Evolutionary conservation across 2,113 vertebrate genomes (phyloP), one percentile per base, ranked within the genome.

Genomic region (Xenopus borealis): DNA sequence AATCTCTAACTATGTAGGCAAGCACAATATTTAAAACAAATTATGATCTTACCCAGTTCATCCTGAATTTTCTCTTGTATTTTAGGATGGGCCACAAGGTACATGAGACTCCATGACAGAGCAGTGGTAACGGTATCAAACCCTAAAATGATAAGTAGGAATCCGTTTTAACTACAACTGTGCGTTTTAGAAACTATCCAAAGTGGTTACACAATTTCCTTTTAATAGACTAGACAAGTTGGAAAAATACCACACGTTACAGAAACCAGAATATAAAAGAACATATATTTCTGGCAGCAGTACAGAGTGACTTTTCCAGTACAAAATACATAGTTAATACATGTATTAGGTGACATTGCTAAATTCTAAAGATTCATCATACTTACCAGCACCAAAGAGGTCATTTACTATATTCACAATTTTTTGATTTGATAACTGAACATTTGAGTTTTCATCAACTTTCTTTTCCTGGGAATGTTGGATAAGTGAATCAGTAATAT

Each of bases 311-410:
- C 6, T 40, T 40, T 40, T 9, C 8, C 33, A 7, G 3, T 40
- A 40, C 5, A 40, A 40, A 50, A 16, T 2, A 50, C 9, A 50
- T 16, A 50, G 3, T 10, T 50, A 40, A 40, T 40, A 12, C 9
- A 50, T 50, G 47, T 50, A 50, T 50, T 16, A 50, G 3, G 10
- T 10, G 2, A 10, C 14, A 50, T 4, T 13, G 3, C 2, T 64
- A 63, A 12, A 46, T 12, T 45, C 17, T 10, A n/a, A 19, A 46
- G 17, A 64, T 14, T n/a, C 2, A 13, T 50, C 53, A 18, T 20
- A 72, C 91, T 73, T 83, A 98, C 97, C 97, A 12, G 97, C 97
- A 82, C 97, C 97, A 78, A 99, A 98, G 55, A 99, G 89, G 73
- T 99, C 96, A 0, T 88, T 85, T 62, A 98, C 91, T 0, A 95